Conservation (phyloP, 2,113 vertebrate species). For the Clarias batrachus region DNA sequence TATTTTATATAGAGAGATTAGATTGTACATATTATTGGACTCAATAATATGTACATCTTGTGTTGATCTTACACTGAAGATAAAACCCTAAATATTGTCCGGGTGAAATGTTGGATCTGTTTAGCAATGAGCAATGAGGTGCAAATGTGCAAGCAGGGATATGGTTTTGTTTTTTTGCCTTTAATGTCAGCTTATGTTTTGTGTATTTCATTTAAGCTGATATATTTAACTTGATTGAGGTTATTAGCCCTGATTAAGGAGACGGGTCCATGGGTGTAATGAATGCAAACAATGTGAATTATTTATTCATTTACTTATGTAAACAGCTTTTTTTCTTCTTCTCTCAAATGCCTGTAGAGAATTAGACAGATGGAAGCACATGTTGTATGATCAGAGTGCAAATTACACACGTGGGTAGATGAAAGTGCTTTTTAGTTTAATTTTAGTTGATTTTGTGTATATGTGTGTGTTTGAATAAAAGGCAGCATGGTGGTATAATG, state of each 20-base stretch:
- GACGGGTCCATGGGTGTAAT: neutral
- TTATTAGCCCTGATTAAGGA: neutral
- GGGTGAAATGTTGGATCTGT: neutral
- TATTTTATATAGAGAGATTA: neutral
- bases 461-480: neutral
- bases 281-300: neutral
- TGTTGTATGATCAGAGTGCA: neutral
- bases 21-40: neutral
- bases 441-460: neutral
- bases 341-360: neutral
- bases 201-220: neutral
- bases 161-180: neutral
- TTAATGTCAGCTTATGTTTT: neutral
- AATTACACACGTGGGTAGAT: neutral
- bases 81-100: neutral
- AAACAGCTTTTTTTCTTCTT: neutral
- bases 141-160: neutral
- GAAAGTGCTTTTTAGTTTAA: no score
- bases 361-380: neutral
- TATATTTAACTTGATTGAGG: neutral
- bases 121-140: neutral
- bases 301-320: neutral
- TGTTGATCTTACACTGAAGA: neutral
- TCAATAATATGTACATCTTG: no score
- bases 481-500: neutral